Conservation (phyloP, 1,140 invertebrate species). For the Archegozetes longisetosus region DNA sequence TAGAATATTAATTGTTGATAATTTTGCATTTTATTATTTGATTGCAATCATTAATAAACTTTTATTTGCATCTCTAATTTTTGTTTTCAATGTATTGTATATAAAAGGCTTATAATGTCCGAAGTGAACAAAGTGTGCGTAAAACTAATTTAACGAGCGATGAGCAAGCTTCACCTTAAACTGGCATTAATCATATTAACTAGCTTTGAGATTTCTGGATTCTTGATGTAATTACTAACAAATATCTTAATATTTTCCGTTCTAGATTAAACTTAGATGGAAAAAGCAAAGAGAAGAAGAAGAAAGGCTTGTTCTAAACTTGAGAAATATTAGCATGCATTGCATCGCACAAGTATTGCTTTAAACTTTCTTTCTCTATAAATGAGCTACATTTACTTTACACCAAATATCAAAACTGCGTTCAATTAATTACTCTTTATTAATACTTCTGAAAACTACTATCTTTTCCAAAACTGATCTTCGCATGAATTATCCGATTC, state of each 20-base stretch:
- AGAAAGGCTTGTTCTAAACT: conserved; percentile 9
- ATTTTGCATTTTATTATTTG: background rate
- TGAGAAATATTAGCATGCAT: background rate
- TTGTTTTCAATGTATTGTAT: background rate
- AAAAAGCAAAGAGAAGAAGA: conserved; percentile 12
- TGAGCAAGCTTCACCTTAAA: background rate
- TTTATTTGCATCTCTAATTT: background rate
- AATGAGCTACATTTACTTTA: too few species aligned
- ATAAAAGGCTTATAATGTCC: too few species aligned
- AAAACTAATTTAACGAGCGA: background rate
- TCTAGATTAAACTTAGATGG: conserved; percentile 6
- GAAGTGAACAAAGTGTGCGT: background rate
- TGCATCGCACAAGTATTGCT: background rate
- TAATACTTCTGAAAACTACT: too few species aligned
- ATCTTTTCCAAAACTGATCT: too few species aligned
- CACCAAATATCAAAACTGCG: too few species aligned
- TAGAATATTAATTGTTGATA: background rate
- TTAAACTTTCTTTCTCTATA: too few species aligned
- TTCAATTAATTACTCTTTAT: too few species aligned
- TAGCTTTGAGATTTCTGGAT: background rate
- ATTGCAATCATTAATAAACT: background rate
- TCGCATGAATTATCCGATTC: too few species aligned
- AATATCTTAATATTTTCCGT: background rate
- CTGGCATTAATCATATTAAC: background rate
- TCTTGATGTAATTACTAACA: background rate